A percentile compares a stretch with the other conserved stretches of the same genome.
phyloP scores from a whole-genome alignment of 1,140 invertebrate species.

The Tetramorium parvispinum region DNA sequence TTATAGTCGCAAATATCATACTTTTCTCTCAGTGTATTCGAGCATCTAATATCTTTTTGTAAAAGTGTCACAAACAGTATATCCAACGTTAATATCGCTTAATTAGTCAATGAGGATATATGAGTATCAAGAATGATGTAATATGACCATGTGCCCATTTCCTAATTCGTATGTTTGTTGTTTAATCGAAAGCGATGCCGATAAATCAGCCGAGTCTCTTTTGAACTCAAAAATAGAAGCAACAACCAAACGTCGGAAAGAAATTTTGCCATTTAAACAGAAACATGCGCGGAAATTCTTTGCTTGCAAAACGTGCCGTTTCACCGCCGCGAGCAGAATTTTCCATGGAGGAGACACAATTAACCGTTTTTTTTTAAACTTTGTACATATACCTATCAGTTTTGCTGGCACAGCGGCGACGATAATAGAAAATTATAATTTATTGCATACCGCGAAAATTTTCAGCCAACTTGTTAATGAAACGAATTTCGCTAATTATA shows the following conservation, averaged over 20 bases:
- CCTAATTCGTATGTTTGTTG: not conserved
- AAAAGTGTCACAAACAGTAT: not conserved
- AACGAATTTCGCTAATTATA: not conserved
- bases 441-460: not conserved
- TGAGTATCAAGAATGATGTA: not conserved
- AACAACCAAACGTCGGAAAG: not conserved
- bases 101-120: not conserved
- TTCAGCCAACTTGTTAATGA: not conserved
- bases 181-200: not conserved
- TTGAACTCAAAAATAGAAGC: not conserved
- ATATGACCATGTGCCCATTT: not conserved
- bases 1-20: too few species aligned
- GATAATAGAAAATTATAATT: slow-evolving; percentile 9
- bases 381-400: not conserved
- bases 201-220: not conserved
- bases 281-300: not conserved
- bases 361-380: not conserved
- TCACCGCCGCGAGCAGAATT: not conserved
- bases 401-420: not conserved
- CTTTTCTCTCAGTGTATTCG: not conserved
- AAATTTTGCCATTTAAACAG: not conserved
- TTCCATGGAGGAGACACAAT: not conserved
- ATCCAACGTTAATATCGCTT: not conserved
- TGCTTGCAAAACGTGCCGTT: not conserved
- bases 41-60: not conserved